Conservation (phyloP, 2,113 vertebrate species). For the Vicugna pacos region DNA sequence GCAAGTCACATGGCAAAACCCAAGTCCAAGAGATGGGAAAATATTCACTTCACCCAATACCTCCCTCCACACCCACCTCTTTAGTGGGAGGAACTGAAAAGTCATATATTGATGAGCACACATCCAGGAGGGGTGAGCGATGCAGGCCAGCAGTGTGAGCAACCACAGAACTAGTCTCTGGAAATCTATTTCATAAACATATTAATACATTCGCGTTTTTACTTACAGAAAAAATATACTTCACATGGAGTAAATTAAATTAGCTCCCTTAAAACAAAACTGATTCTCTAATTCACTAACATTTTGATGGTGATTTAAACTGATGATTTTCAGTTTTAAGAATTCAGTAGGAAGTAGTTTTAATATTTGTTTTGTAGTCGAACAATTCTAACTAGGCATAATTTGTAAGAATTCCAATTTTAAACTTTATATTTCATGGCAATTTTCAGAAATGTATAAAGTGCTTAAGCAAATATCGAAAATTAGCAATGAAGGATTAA, state of each 20-base stretch:
- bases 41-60: not conserved
- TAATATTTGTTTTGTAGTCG: not conserved
- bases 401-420: not conserved
- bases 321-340: not conserved
- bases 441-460: not conserved
- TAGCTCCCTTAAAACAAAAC: not conserved
- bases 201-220: not conserved
- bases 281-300: not conserved
- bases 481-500: not conserved
- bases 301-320: not conserved
- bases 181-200: not conserved
- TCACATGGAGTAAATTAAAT: not conserved
- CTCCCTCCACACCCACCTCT: rapidly evolving
- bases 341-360: not conserved
- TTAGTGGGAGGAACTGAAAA: not conserved
- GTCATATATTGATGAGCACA: not conserved
- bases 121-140: not conserved
- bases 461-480: not conserved
- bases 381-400: not conserved
- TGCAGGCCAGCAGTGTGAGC: not conserved
- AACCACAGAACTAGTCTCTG: not conserved
- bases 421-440: not conserved
- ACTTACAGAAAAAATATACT: not conserved
- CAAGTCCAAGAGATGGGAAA: not conserved
- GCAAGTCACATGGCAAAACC: not conserved